These are phyloP conservation scores for Eira barbara DNA, from an alignment of 2,113 vertebrate genomes.

Conservation along the genomic window DNA sequence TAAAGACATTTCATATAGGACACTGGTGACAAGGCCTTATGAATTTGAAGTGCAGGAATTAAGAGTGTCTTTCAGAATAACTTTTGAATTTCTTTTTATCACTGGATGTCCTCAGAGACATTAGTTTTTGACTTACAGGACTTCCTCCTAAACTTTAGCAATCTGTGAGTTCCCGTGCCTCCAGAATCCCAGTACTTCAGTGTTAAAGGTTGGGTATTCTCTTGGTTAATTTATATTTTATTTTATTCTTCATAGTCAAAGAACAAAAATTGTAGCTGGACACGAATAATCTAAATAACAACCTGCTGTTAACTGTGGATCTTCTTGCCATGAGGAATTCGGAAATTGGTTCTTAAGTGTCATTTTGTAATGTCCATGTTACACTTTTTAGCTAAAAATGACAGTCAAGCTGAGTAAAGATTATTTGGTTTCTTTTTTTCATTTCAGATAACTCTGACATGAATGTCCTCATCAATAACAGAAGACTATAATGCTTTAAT, in stretches of 20 bases:
- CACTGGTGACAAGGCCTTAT: background rate
- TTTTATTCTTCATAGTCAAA: background rate
- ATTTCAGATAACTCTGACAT: background rate
- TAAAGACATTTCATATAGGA: background rate
- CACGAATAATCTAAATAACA: background rate
- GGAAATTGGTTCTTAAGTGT: background rate
- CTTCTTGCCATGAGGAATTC: background rate
- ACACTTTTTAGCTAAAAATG: background rate
- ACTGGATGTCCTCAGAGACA: background rate
- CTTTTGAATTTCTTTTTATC: background rate
- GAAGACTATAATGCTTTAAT: background rate
- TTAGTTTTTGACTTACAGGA: background rate
- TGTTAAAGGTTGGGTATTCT: background rate
- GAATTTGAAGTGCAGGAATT: background rate
- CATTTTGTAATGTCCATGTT: background rate
- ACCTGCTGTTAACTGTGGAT: background rate
- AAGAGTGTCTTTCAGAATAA: background rate
- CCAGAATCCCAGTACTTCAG: background rate
- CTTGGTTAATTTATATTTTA: background rate
- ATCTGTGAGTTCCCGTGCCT: background rate
- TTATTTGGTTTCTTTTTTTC: background rate
- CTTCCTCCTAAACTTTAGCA: background rate
- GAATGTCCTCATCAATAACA: background rate
- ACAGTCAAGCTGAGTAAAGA: background rate
- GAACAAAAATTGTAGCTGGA: background rate